phyloP scores from a whole-genome alignment of 2,797 vertebrate species.

The Enteromius thamalakanensis region DNA sequence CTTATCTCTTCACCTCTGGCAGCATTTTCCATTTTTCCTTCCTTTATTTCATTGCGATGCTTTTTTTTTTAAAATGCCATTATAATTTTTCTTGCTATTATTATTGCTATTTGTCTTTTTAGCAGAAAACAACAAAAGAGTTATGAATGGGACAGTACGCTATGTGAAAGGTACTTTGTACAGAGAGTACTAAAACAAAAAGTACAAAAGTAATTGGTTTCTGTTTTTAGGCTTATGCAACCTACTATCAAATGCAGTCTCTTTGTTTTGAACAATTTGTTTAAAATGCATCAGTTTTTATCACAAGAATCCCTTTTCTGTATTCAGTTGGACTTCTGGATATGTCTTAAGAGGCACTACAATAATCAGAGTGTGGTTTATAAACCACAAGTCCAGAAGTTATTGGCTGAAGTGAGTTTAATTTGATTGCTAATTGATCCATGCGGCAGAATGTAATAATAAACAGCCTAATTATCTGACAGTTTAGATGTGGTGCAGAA shows the following conservation, averaged over 20 bases:
- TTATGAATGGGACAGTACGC: not conserved
- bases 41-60: slow-evolving; percentile 61
- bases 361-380: slow-evolving; percentile 63
- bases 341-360: slow-evolving; percentile 37
- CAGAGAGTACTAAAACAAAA: not conserved
- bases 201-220: not conserved
- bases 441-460: slow-evolving; percentile 59
- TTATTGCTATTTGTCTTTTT: slow-evolving; percentile 34
- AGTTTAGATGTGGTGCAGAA: slow-evolving; percentile 54
- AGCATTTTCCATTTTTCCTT: slow-evolving; percentile 71
- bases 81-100: slow-evolving; percentile 59
- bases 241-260: not conserved
- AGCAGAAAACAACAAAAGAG: slow-evolving; percentile 14
- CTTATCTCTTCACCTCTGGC: slow-evolving; percentile 75
- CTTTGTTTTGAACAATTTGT: not conserved
- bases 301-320: slow-evolving; percentile 11
- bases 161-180: not conserved
- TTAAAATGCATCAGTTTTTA: not conserved
- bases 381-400: slow-evolving; percentile 62
- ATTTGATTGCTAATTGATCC: slow-evolving; percentile 63
- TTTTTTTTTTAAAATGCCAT: slow-evolving; percentile 63
- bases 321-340: slow-evolving; percentile 47
- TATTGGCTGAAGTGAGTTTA: slow-evolving; percentile 59
- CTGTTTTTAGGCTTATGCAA: slow-evolving; percentile 1
- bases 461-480: slow-evolving; percentile 63